Evolutionary conservation across 2,888 invertebrate species (phyloP).

Genomic region (Psylliodes chrysocephalus): DNA sequence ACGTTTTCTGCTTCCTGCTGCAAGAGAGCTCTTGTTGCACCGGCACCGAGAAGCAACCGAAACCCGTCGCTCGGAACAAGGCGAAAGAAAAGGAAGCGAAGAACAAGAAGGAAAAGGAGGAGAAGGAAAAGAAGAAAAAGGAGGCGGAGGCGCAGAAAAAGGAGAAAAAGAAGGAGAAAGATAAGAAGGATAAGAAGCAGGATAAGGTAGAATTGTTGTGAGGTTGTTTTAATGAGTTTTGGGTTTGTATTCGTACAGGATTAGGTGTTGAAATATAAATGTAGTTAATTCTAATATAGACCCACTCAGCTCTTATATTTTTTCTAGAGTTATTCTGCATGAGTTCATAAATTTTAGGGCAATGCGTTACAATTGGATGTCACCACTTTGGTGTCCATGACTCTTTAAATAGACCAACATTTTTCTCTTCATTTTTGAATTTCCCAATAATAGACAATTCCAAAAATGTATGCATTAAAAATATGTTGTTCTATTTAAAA

Average conservation of each 20-base stretch:
- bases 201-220: constrained; percentile 66
- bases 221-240: not conserved
- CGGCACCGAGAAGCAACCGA: constrained; percentile 68
- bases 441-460: too few relatives aligned
- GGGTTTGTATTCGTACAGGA: constrained; percentile 4
- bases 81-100: constrained; percentile 64
- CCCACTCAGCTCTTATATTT: too few relatives aligned
- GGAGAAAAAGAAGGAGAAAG: constrained; percentile 65
- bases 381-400: too few relatives aligned
- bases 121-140: constrained; percentile 67
- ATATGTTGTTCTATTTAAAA: too few relatives aligned
- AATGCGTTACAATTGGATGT: too few relatives aligned
- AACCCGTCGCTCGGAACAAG: constrained; percentile 62
- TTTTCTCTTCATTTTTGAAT: too few relatives aligned
- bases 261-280: too few relatives aligned
- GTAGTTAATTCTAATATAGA: too few relatives aligned
- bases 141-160: constrained; percentile 65
- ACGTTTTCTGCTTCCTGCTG: constrained; percentile 93
- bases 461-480: too few relatives aligned
- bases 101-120: constrained; percentile 67
- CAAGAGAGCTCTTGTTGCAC: constrained; percentile 91
- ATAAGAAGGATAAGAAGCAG: constrained; percentile 58
- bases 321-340: too few relatives aligned
- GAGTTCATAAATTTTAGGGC: too few relatives aligned
- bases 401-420: too few relatives aligned